A percentile compares a stretch with the other conserved stretches of the same genome.
phyloP scores from a whole-genome alignment of 2,888 invertebrate species.

The Acronicta alni region DNA sequence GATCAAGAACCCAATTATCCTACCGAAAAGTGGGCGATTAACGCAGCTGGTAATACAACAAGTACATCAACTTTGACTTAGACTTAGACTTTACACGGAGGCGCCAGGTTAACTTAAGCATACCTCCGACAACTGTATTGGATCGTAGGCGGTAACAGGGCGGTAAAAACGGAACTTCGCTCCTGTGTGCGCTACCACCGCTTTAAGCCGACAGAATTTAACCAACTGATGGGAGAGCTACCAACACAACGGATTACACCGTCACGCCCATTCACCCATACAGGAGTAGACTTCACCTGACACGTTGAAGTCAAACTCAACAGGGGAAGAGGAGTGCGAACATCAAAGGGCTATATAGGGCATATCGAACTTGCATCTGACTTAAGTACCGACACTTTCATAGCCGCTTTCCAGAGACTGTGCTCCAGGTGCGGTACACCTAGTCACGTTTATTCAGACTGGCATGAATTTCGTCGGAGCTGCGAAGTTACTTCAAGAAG shows the following conservation, averaged over 20 bases:
- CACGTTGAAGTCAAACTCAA: conserved; percentile 11
- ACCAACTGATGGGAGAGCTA: conserved; percentile 13
- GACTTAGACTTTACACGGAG: conserved; percentile 17
- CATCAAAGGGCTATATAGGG: conserved; percentile 21
- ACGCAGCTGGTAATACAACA: conserved; percentile 10
- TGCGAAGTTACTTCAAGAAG: background rate
- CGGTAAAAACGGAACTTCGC: conserved; percentile 4
- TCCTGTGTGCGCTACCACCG: conserved; percentile 5
- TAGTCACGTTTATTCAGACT: conserved; percentile 28
- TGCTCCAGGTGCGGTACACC: conserved; percentile 23
- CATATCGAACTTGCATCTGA: conserved; percentile 40
- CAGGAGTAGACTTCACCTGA: conserved; percentile 31
- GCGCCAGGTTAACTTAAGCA: conserved; percentile 9
- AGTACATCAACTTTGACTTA: background rate
- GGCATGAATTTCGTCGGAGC: conserved; percentile 22
- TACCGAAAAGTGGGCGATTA: background rate
- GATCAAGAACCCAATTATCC: conserved; percentile 14
- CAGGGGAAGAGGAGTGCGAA: conserved; percentile 11
- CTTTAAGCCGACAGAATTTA: background rate
- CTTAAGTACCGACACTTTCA: conserved; percentile 23
- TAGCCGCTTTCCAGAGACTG: conserved; percentile 22
- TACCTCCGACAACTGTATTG: conserved; percentile 14
- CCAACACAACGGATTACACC: conserved; percentile 9
- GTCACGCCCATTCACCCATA: conserved; percentile 4
- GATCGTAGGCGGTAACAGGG: conserved; percentile 12